A percentile compares a stretch with the other conserved stretches of the same genome.
These are phyloP conservation scores for Megaleporinus macrocephalus DNA, from an alignment of 2,113 vertebrate genomes.

Conservation along the genomic window DNA sequence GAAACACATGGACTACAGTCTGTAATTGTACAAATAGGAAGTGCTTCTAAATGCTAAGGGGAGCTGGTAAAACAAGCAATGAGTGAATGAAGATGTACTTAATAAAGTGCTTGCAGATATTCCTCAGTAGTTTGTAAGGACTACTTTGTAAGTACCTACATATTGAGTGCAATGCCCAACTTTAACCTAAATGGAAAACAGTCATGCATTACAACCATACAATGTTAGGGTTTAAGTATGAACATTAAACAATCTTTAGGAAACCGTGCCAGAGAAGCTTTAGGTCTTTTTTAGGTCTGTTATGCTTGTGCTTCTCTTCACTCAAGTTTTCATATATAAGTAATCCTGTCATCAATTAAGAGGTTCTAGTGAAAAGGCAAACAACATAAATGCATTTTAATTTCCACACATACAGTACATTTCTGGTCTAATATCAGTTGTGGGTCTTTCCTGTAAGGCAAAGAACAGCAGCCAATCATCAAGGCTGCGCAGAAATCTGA, in stretches of 20 bases:
- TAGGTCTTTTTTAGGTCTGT: background rate
- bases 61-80: too few species aligned
- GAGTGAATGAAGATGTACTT: too few species aligned
- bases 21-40: too few species aligned
- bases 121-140: too few species aligned
- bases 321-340: background rate
- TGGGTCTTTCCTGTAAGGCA: background rate
- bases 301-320: background rate
- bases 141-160: too few species aligned
- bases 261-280: background rate
- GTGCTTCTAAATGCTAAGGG: too few species aligned
- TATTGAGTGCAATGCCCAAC: too few species aligned
- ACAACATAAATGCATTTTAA: background rate
- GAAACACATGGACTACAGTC: too few species aligned
- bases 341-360: background rate
- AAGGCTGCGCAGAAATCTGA: slow-evolving; percentile 9
- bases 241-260: background rate
- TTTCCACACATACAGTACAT: background rate
- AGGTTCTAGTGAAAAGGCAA: background rate
- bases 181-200: too few species aligned
- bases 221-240: too few species aligned
- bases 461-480: slow-evolving; percentile 38
- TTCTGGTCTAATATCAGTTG: background rate
- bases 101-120: too few species aligned
- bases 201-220: too few species aligned